Evolutionary conservation across 2,888 invertebrate genomes (phyloP).

Genomic region (Nemapogon koenigi): DNA sequence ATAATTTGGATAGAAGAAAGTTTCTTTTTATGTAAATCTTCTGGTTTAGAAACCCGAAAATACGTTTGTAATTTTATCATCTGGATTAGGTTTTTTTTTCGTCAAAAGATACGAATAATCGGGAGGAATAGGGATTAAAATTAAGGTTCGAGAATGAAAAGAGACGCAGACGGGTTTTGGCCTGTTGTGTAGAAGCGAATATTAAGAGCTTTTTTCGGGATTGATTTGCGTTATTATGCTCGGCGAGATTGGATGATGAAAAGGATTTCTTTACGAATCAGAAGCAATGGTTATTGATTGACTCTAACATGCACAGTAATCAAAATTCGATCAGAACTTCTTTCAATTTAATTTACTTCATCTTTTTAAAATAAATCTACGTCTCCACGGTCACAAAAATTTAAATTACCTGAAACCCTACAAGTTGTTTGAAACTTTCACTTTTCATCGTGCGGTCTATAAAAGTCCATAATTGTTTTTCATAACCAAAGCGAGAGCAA

Average conservation of each 20-base stretch:
- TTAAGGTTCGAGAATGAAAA: slow-evolving; percentile 2
- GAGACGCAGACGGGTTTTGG: slow-evolving; percentile 1
- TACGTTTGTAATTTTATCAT: slow-evolving; percentile 43
- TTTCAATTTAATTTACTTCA: too few relatives aligned
- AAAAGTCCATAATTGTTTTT: too few relatives aligned
- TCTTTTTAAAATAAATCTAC: too few relatives aligned
- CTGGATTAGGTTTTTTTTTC: slow-evolving; percentile 18
- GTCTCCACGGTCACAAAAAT: too few relatives aligned
- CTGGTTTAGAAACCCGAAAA: slow-evolving; percentile 47
- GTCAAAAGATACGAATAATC: slow-evolving; percentile 32
- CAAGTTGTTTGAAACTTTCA: too few relatives aligned
- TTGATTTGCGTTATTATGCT: slow-evolving; percentile 12
- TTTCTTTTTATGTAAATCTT: slow-evolving; percentile 64
- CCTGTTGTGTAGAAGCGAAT: background rate
- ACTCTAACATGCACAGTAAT: slow-evolving; percentile 10
- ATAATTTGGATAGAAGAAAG: slow-evolving; percentile 57
- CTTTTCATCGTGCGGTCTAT: too few relatives aligned
- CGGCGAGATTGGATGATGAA: slow-evolving; percentile 4
- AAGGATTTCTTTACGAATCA: slow-evolving; percentile 8
- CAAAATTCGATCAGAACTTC: slow-evolving; percentile 14
- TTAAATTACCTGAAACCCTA: too few relatives aligned
- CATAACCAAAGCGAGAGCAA: too few relatives aligned
- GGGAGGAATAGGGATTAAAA: slow-evolving; percentile 18
- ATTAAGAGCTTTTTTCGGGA: slow-evolving; percentile 1
- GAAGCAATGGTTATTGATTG: slow-evolving; percentile 11